Conservation (phyloP, 2,888 invertebrate genomes). For the Tenthredo scrophulariae region DNA sequence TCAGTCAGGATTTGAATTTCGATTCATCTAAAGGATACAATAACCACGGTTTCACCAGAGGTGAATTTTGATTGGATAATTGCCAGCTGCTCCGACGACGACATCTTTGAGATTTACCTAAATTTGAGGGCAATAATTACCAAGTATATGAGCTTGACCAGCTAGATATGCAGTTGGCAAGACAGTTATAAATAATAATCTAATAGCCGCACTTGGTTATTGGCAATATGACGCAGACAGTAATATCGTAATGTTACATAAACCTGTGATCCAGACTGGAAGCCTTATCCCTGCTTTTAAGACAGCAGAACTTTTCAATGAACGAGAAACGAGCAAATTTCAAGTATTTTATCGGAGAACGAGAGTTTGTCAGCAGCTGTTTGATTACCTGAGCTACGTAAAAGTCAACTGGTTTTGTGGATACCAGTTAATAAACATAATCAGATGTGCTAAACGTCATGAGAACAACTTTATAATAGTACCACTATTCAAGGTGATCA, state of each 20-base stretch:
- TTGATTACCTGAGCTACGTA: background rate
- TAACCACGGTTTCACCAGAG: slow-evolving; percentile 80
- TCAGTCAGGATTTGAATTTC: background rate
- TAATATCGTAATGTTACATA: background rate
- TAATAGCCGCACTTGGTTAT: slow-evolving; percentile 55
- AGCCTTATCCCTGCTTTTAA: background rate
- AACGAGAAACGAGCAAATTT: background rate
- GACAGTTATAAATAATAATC: background rate
- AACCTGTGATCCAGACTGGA: background rate
- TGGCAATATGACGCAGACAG: slow-evolving; percentile 56
- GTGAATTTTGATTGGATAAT: slow-evolving; percentile 82
- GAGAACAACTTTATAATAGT: background rate
- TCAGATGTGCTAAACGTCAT: background rate
- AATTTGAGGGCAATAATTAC: background rate
- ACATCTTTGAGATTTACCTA: slow-evolving; percentile 63
- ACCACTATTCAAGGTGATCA: slow-evolving; percentile 9
- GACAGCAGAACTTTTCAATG: background rate
- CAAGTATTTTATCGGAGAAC: background rate
- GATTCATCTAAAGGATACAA: slow-evolving; percentile 79
- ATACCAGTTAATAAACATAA: background rate
- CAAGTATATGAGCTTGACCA: background rate
- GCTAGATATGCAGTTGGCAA: background rate
- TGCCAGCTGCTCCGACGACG: slow-evolving; percentile 71
- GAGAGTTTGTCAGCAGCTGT: background rate
- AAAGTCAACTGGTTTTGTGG: background rate